Conservation (phyloP, 2,113 vertebrate genomes). For the Phainopepla nitens region DNA sequence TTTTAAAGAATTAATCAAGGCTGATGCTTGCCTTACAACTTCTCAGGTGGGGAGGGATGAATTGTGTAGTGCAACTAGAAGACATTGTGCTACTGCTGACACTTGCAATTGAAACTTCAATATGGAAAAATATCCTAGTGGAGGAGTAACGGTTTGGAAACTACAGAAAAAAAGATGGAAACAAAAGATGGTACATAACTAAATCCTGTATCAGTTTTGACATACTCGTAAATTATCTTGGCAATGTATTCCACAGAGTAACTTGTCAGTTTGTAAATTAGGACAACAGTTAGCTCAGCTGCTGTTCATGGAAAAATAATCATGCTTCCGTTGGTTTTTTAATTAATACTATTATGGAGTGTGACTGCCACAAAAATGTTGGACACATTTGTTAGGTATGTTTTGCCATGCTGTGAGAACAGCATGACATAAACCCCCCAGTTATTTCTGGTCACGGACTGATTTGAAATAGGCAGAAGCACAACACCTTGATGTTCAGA, state of each 20-base stretch:
- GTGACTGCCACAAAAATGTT: not conserved
- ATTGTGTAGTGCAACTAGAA: not conserved
- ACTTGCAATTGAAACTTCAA: not conserved
- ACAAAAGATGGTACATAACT: not conserved
- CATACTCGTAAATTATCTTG: not conserved
- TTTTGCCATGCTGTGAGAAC: not conserved
- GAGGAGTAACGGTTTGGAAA: not conserved
- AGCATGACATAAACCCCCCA: not conserved
- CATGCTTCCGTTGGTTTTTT: not conserved
- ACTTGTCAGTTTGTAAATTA: not conserved
- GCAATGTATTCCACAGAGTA: not conserved
- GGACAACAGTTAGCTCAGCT: not conserved
- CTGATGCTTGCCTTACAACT: not conserved
- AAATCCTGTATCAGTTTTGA: not conserved
- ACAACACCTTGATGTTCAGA: not conserved
- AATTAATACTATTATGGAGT: not conserved
- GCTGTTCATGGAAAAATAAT: not conserved
- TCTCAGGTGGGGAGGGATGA: fast-evolving
- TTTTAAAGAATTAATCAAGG: not conserved
- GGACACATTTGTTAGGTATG: not conserved
- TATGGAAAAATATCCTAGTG: not conserved
- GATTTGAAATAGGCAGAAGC: not conserved
- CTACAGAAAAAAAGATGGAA: too few species aligned
- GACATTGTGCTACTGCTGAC: not conserved
- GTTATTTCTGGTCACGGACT: not conserved